phyloP scores from a whole-genome alignment of 2,888 invertebrate genomes.

The Drosophila borborema region DNA sequence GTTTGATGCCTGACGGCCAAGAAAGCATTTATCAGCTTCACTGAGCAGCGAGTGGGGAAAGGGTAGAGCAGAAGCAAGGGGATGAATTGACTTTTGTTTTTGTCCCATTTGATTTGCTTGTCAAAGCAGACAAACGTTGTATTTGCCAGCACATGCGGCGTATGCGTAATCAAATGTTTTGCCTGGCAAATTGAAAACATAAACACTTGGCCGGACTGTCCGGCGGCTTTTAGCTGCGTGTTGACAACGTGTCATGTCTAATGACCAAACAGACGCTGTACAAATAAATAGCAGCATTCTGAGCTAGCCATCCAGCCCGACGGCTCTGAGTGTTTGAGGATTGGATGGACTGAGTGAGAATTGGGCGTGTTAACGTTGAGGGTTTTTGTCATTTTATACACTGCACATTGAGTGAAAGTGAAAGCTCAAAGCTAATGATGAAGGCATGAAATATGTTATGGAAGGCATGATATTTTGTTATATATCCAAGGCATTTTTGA shows the following conservation, averaged over 20 bases:
- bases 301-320: not conserved
- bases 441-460: not conserved
- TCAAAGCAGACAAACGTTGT: constrained; percentile 52
- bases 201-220: constrained; percentile 52
- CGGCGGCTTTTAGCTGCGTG: constrained; percentile 24
- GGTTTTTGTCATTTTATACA: not conserved
- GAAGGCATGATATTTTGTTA: not conserved
- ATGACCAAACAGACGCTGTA: constrained; percentile 62
- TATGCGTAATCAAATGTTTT: constrained; percentile 73
- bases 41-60: constrained; percentile 7
- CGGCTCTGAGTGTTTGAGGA: not conserved
- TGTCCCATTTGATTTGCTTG: constrained; percentile 59
- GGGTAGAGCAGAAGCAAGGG: not conserved
- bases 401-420: not conserved
- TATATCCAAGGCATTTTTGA: not conserved
- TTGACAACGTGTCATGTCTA: constrained; percentile 65
- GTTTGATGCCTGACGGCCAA: constrained; percentile 29
- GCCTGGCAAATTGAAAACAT: constrained; percentile 66
- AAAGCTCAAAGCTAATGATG: not conserved
- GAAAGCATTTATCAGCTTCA: constrained; percentile 48
- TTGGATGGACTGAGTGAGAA: too few species aligned
- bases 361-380: not conserved
- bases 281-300: constrained; percentile 49
- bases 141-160: constrained; percentile 53
- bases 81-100: constrained; percentile 50